These are phyloP conservation scores for Drosophila suzukii DNA, from an alignment of 1,140 invertebrate genomes.

Conservation along the genomic window DNA sequence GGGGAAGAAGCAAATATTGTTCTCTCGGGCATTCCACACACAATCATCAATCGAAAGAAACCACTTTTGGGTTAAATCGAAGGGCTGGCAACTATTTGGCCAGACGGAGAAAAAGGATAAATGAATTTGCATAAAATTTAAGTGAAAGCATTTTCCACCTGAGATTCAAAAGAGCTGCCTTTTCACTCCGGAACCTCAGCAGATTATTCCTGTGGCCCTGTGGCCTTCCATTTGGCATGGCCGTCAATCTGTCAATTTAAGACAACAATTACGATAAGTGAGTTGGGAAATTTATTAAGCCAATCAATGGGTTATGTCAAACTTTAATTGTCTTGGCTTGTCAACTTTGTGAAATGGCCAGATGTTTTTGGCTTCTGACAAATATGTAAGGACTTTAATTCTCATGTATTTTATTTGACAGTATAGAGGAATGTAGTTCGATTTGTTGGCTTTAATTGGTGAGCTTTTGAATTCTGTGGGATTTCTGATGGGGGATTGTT, in stretches of 20 bases:
- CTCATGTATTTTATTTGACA: background rate
- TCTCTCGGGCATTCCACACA: constrained; percentile 6
- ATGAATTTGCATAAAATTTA: constrained; percentile 64
- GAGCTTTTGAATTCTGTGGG: no score
- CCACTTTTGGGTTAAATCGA: constrained; percentile 20
- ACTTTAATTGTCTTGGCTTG: constrained; percentile 38
- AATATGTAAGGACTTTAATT: constrained; percentile 1
- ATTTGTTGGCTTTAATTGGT: background rate
- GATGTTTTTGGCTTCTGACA: background rate
- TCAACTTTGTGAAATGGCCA: background rate
- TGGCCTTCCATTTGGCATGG: constrained; percentile 23
- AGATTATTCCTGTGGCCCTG: constrained; percentile 19
- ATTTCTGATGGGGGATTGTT: no score
- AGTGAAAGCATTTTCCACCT: constrained; percentile 22
- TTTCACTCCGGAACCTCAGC: constrained; percentile 4
- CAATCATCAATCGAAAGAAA: constrained; percentile 33
- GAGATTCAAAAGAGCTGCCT: constrained; percentile 26
- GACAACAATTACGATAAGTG: constrained; percentile 26
- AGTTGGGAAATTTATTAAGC: constrained; percentile 29
- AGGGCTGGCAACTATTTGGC: constrained; percentile 28
- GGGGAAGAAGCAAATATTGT: background rate
- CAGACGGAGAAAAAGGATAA: constrained; percentile 25
- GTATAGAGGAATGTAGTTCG: background rate
- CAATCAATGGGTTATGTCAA: constrained; percentile 34
- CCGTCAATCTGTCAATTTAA: constrained; percentile 58